Evolutionary conservation across 2,113 vertebrate species (phyloP).

Genomic region (Forbesichthys agassizii): DNA sequence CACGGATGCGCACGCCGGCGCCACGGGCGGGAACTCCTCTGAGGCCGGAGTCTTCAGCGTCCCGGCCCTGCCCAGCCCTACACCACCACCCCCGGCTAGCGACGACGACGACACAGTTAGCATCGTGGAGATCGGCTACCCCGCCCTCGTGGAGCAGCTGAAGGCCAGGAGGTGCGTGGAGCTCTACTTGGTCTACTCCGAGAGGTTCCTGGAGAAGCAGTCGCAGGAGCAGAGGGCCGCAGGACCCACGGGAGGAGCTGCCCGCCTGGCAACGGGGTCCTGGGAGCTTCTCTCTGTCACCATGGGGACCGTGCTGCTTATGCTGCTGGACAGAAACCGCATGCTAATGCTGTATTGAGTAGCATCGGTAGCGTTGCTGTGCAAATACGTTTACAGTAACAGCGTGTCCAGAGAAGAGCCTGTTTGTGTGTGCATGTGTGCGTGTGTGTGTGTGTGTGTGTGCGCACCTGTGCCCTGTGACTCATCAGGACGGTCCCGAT

Average conservation of each 20-base stretch:
- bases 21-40: neutral
- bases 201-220: conserved; percentile 45
- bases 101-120: conserved; percentile 58
- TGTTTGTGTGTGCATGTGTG: no score
- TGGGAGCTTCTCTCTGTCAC: neutral
- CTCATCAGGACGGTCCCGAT: neutral
- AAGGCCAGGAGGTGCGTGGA: conserved; percentile 71
- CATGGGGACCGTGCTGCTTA: neutral
- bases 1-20: conserved; percentile 6
- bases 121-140: conserved; percentile 77
- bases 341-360: conserved; percentile 14
- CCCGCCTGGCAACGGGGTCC: neutral
- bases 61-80: conserved; percentile 3
- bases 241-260: neutral
- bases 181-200: conserved; percentile 66
- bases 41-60: conserved; percentile 3
- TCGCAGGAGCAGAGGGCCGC: neutral
- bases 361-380: neutral
- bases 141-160: conserved; percentile 72
- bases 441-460: neutral
- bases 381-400: neutral
- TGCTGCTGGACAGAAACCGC: conserved; percentile 21
- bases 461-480: neutral
- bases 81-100: neutral
- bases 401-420: neutral